These are phyloP conservation scores for Timema podura DNA, from an alignment of 2,888 invertebrate genomes.

Conservation along the genomic window DNA sequence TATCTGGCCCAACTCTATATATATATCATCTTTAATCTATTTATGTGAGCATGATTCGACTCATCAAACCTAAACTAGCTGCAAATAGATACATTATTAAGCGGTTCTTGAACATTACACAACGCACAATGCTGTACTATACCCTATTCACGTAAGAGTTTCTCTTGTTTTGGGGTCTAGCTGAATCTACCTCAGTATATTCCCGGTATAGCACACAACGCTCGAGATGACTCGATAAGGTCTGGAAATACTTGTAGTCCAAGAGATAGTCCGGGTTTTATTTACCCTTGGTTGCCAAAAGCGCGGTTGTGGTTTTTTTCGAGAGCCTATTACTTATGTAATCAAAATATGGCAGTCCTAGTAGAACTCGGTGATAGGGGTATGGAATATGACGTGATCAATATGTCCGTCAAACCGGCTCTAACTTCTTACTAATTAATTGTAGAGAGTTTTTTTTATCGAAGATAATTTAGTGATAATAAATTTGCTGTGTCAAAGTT, in stretches of 20 bases:
- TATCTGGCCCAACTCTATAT: not conserved
- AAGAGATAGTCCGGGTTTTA: too few species aligned
- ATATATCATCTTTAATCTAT: too few species aligned
- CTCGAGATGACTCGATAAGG: too few species aligned
- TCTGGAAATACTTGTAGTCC: too few species aligned
- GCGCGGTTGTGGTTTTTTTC: not conserved
- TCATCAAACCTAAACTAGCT: too few species aligned
- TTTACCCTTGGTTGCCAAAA: not conserved
- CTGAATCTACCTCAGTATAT: too few species aligned
- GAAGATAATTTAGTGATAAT: not conserved
- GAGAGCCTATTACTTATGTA: not conserved
- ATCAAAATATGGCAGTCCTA: not conserved
- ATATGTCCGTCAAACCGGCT: not conserved
- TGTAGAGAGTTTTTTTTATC: not conserved
- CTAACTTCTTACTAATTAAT: not conserved
- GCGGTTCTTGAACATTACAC: too few species aligned
- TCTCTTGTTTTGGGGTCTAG: too few species aligned
- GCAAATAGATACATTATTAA: not conserved
- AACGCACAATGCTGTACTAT: too few species aligned
- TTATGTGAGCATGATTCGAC: too few species aligned
- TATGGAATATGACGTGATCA: not conserved
- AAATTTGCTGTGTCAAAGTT: not conserved
- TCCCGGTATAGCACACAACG: too few species aligned
- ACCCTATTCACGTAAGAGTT: too few species aligned
- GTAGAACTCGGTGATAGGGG: not conserved